These are phyloP conservation scores for Odobenus rosmarus DNA, from an alignment of 2,113 vertebrate genomes.

Conservation along the genomic window DNA sequence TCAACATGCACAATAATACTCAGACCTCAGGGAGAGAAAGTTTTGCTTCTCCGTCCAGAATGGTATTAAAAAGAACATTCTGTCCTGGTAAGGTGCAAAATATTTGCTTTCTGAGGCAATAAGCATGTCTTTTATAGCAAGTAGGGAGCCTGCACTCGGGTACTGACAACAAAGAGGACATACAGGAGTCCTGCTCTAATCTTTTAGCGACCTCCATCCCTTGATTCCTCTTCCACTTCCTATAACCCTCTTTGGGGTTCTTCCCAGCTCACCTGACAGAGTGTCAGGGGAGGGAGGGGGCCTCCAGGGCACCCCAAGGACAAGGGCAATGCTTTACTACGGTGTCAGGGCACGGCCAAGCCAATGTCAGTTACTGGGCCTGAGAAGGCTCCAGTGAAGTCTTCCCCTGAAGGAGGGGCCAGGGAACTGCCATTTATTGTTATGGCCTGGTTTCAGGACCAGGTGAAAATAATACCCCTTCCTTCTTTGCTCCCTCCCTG, in stretches of 20 bases:
- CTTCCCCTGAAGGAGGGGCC: not conserved
- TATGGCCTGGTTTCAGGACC: not conserved
- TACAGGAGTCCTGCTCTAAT: fast-evolving
- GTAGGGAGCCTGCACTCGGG: not conserved
- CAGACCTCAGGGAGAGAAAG: not conserved
- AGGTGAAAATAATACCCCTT: not conserved
- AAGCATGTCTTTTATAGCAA: not conserved
- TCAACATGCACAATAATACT: too few species aligned
- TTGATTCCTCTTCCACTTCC: not conserved
- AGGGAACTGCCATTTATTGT: not conserved
- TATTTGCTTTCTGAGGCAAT: not conserved
- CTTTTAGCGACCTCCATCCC: not conserved
- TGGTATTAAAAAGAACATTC: not conserved
- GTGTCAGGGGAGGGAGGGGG: too few species aligned
- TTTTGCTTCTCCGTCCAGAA: not conserved
- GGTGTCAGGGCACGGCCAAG: not conserved
- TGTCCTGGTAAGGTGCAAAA: not conserved
- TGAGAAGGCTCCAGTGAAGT: not conserved
- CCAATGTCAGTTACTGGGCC: not conserved
- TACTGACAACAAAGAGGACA: not conserved
- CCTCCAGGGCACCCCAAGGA: not conserved
- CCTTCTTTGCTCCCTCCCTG: not conserved
- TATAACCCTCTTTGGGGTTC: not conserved
- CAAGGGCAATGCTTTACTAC: not conserved
- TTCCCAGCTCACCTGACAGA: not conserved